phyloP scores from a whole-genome alignment of 2,113 vertebrate genomes.

The Toxotes chatareus region DNA sequence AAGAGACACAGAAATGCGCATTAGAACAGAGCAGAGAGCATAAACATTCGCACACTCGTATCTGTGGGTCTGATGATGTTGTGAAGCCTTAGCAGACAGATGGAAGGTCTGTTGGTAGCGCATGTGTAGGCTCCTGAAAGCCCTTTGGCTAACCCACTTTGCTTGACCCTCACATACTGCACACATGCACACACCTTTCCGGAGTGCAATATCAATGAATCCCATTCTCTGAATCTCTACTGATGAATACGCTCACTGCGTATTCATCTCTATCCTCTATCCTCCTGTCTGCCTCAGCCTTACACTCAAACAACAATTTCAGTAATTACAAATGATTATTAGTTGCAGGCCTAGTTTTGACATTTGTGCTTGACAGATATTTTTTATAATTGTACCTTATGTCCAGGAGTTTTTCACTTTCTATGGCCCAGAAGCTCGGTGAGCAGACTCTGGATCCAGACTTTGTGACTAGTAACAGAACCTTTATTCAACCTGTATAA shows the following conservation, averaged over 20 bases:
- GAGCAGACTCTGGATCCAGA: too few relatives aligned
- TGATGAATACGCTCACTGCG: slow-evolving; percentile 16
- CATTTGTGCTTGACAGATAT: too few relatives aligned
- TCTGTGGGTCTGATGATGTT: slow-evolving; percentile 8
- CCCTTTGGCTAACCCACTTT: slow-evolving; percentile 56
- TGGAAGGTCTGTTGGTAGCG: slow-evolving; percentile 48
- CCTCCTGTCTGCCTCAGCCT: slow-evolving; percentile 4
- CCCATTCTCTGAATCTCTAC: slow-evolving; percentile 31
- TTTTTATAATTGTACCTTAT: neutral
- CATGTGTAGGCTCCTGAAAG: slow-evolving; percentile 44
- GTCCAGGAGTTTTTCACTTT: neutral
- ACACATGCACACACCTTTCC: slow-evolving; percentile 32
- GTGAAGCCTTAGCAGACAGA: slow-evolving; percentile 48
- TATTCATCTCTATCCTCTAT: too few relatives aligned
- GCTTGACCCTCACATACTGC: slow-evolving; percentile 30
- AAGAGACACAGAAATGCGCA: neutral
- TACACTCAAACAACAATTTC: neutral
- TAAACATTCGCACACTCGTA: neutral
- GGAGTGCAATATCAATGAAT: slow-evolving; percentile 47
- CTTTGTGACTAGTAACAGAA: too few relatives aligned
- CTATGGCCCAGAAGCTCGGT: too few relatives aligned
- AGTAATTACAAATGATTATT: too few relatives aligned
- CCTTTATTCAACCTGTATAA: too few relatives aligned
- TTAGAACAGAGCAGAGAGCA: slow-evolving; percentile 7
- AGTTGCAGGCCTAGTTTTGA: too few relatives aligned